Base-by-base conservation (phyloP, 2,888 invertebrate species). In the Tiphia femorata region DNA sequence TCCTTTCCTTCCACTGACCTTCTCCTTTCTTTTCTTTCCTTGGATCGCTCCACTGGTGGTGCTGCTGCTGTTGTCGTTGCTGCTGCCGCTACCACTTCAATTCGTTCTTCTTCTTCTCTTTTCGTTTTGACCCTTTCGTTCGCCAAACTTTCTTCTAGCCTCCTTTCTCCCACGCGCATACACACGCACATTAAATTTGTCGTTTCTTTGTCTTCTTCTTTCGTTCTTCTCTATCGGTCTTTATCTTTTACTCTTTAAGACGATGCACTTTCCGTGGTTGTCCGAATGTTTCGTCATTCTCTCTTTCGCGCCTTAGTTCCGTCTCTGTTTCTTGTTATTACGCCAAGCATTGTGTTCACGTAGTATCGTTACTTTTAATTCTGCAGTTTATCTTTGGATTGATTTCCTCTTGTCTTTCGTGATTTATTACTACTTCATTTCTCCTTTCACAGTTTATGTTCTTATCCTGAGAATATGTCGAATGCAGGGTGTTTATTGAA, bases 1-100 rank as follows among this genome's bases (percentile, higher is more conserved):
- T 49, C 21, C 16, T 30, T 58, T 25, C n/a, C 21, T 16, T 29
- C 38, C 8, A 10, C 14, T 21, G 21, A n/a, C 35, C n/a, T n/a
- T n/a, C n/a, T n/a, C n/a, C n/a, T n/a, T n/a, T n/a, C n/a, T n/a
- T n/a, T n/a, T n/a, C 14, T 19, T 5, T 42, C 19, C 35, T 3
- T 30, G n/a, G 12, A 12, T 30, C 33, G 8, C 42, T 20, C 50
- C 46, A 30, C 52, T 20, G 41, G 42, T 51, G 21, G 33, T 35
- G 29, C 7, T 20, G n/a, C n/a, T n/a, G 25, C 25, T 25, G 6
- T 25, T 44, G 16, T 12, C 33, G 49, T 23, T n/a, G 17, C 16
- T 25, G 30, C 7, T 12, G 8, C 14, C 27, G n/a, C 29, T 25
- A 6, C 25, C 5, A 14, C 6, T 33, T 33, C 12, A 33, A 4